Conservation (phyloP, 2,888 invertebrate genomes). For the Phalangium opilio region DNA sequence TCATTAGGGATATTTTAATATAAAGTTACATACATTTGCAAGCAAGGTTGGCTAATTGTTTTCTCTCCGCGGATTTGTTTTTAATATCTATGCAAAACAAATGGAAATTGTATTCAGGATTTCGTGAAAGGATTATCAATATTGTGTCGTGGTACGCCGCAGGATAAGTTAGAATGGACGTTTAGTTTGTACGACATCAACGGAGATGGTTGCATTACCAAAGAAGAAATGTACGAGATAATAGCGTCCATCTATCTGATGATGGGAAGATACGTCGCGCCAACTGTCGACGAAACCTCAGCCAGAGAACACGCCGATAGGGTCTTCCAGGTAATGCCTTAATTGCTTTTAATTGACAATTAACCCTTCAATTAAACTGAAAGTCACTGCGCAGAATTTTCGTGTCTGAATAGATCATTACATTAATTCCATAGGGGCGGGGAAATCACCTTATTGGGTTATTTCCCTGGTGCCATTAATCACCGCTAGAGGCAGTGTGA, state of each 20-base stretch:
- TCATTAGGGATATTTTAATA: too few species aligned
- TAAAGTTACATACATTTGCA: too few species aligned
- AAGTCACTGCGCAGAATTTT: too few species aligned
- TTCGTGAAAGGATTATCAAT: constrained; percentile 86
- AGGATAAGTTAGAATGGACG: constrained; percentile 88
- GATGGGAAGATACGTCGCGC: constrained; percentile 73
- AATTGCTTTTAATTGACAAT: too few species aligned
- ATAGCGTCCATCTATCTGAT: constrained; percentile 84
- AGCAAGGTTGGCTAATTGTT: too few species aligned
- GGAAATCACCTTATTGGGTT: too few species aligned
- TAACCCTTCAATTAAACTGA: too few species aligned
- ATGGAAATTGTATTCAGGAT: constrained; percentile 54
- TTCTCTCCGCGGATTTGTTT: background rate
- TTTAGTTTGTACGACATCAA: constrained; percentile 91
- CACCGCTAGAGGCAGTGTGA: too few species aligned
- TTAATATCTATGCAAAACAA: background rate
- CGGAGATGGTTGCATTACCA: constrained; percentile 59
- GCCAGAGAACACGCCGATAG: constrained; percentile 78
- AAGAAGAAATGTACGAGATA: constrained; percentile 91
- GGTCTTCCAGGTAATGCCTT: constrained; percentile 75
- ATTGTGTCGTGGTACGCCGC: constrained; percentile 57
- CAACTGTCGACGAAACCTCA: constrained; percentile 62
- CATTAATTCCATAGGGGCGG: too few species aligned
- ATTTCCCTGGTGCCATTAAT: too few species aligned
- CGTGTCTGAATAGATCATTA: too few species aligned